Evolutionary conservation across 92 coral and sea anemone genomes (phyloP).

Genomic region (Epizoanthus fatuus): DNA sequence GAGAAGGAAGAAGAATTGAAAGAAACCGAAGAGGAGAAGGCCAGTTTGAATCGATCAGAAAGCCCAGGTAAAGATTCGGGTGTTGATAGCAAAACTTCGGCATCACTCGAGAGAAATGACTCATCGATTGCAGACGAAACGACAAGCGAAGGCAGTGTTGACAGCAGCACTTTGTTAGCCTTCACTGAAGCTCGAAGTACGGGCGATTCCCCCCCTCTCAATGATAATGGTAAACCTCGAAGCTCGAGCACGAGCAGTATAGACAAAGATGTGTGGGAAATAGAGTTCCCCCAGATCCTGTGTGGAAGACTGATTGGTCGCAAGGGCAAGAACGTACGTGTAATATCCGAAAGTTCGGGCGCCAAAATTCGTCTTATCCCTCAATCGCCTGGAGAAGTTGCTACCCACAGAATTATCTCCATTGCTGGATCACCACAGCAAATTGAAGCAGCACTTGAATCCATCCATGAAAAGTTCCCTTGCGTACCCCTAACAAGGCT

Average conservation of each 20-base stretch:
- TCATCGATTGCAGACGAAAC: constrained; percentile 82
- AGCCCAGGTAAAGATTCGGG: constrained; percentile 79
- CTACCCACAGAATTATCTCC: constrained; percentile 94
- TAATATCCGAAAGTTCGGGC: constrained; percentile 90
- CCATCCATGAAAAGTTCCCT: constrained; percentile 93
- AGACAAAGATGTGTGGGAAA: constrained; percentile 94
- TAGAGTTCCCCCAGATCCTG: constrained; percentile 96
- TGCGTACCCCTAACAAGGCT: constrained; percentile 88
- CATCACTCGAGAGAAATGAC: constrained; percentile 75
- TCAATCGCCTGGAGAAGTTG: constrained; percentile 92
- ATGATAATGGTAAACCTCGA: constrained; percentile 47
- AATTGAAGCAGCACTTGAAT: constrained; percentile 82
- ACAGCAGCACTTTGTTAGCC: constrained; percentile 74
- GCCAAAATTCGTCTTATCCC: constrained; percentile 97
- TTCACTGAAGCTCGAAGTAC: constrained; percentile 74
- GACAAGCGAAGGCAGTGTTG: constrained; percentile 85
- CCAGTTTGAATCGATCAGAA: constrained; percentile 40
- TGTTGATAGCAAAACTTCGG: constrained; percentile 68
- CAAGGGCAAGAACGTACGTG: constrained; percentile 95
- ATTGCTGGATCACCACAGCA: constrained; percentile 89
- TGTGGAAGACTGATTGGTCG: constrained; percentile 98
- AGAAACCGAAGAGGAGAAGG: neutral
- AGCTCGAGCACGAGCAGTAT: constrained; percentile 26
- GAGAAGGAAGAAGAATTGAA: neutral
- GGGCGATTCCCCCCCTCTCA: constrained; percentile 60